Base-by-base conservation (phyloP, 2,113 vertebrate species). In the Eolophus roseicapilla region DNA sequence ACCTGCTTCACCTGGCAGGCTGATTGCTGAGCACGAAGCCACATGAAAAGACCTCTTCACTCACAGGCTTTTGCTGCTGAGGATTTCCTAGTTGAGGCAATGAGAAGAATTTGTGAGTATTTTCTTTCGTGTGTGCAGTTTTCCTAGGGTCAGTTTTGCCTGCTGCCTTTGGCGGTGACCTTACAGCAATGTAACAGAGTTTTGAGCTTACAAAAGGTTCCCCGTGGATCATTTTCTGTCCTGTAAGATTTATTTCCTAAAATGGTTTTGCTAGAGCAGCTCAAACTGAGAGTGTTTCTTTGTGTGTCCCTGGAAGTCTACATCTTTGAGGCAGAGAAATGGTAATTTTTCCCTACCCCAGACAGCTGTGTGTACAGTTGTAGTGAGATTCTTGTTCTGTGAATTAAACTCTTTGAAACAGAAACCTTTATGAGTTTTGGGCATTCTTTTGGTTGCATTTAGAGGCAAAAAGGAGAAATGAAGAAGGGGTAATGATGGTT, bases 151-250 rank as follows among this genome's bases (percentile, higher is more conserved):
- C 25, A 7, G 37, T 59, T 73, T 37, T 69, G 35, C 57, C 46
- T 25, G 17, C 46, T 1, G 3, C 57, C 29, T 65, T 46, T 81
- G 68, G 39, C 17, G 3, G 43, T 43, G 39, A 39, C 90, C 25
- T 80, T 80, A 27, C 14, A 74, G 50, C 11, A n/a, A 0, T 1
- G 4, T 46, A 31, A 46, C 8, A 16, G 28, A 64, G n/a, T 79
- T 93, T 55, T 35, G 82, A 67, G 83, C 82, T 83, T 59, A 10
- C 60, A 17, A 39, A 83, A 80, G 44, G 39, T 37, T 94, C 85
- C 60, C 76, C 0, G 7, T 63, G 65, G 86, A 83, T 81, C 6
- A 2, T 53, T 77, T 59, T 78, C 60, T 81, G 75, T 80, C 88
- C 68, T 71, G 60, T 70, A 71, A 86, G 67, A 57, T 37, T 13